A percentile compares a stretch with the other conserved stretches of the same genome.
Conservation (phyloP, 2,888 invertebrate genomes). For the Drosophila formosana region DNA sequence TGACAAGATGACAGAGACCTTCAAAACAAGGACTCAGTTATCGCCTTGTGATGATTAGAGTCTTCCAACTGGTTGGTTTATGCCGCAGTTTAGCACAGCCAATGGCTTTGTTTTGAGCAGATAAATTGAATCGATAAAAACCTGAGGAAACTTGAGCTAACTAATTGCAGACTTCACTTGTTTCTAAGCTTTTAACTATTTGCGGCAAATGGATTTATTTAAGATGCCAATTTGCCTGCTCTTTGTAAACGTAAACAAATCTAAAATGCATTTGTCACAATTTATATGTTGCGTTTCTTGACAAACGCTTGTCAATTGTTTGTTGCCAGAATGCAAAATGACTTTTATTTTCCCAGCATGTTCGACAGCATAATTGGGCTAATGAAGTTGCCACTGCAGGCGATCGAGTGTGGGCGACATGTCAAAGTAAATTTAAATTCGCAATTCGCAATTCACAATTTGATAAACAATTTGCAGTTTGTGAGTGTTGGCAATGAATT, state of each 20-base stretch:
- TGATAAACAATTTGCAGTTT: constrained; percentile 5
- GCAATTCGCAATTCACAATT: constrained; percentile 13
- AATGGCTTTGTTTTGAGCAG: background rate
- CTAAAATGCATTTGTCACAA: background rate
- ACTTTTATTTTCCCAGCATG: background rate
- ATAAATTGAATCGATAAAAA: background rate
- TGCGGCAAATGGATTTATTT: too few relatives aligned
- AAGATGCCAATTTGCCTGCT: background rate
- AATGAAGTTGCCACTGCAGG: constrained; percentile 35
- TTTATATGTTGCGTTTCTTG: background rate
- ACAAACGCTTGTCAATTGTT: background rate
- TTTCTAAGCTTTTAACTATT: too few relatives aligned
- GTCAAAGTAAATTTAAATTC: background rate
- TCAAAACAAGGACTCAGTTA: background rate
- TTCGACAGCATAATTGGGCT: constrained; percentile 34
- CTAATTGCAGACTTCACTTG: background rate
- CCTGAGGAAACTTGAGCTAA: background rate
- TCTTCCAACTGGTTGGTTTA: background rate
- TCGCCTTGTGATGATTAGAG: background rate
- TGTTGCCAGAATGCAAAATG: background rate
- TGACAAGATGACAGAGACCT: background rate
- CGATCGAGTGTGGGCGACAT: constrained; percentile 38
- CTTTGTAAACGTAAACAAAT: background rate
- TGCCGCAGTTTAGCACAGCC: background rate
- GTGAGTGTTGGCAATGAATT: constrained; percentile 40